A percentile compares a stretch with the other conserved stretches of the same genome.
Evolutionary conservation across 1,140 invertebrate genomes (phyloP).

Genomic region (Brachionus asplanchnoidis): DNA sequence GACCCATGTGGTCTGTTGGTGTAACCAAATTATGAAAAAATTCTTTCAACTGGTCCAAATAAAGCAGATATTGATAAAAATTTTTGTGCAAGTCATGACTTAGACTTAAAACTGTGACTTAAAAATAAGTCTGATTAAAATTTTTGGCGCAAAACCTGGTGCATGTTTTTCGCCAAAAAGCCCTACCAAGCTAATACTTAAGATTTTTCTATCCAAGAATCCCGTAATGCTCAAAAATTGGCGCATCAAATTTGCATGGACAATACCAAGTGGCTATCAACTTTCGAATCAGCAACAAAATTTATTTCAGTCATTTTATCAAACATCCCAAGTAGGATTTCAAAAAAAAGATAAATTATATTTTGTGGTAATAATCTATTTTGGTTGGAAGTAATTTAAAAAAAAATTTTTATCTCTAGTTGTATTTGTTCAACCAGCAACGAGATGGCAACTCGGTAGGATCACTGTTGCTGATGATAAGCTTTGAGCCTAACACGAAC

Average conservation of each 20-base stretch:
- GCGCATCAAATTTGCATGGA: constrained; percentile 27
- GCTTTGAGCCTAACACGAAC: not conserved
- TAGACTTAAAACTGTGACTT: too few relatives aligned
- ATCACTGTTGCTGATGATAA: not conserved
- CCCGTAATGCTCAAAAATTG: not conserved
- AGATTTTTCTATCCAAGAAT: not conserved
- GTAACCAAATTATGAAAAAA: too few relatives aligned
- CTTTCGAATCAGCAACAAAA: not conserved
- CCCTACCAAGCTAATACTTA: not conserved
- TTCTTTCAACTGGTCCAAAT: too few relatives aligned
- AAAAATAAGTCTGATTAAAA: too few relatives aligned
- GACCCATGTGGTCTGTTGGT: too few relatives aligned
- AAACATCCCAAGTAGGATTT: not conserved
- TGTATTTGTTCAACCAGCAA: constrained; percentile 9
- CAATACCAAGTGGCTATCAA: not conserved
- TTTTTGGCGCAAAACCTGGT: too few relatives aligned
- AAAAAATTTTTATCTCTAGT: not conserved
- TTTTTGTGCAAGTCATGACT: too few relatives aligned
- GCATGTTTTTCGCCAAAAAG: not conserved
- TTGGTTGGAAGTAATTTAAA: not conserved
- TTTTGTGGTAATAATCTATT: not conserved
- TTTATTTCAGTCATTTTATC: not conserved
- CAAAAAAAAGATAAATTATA: constrained; percentile 32
- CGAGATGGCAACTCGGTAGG: not conserved
- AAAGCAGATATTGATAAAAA: too few relatives aligned